Conservation (phyloP, 2,113 vertebrate genomes). For the Drymodes brunneopygia region DNA sequence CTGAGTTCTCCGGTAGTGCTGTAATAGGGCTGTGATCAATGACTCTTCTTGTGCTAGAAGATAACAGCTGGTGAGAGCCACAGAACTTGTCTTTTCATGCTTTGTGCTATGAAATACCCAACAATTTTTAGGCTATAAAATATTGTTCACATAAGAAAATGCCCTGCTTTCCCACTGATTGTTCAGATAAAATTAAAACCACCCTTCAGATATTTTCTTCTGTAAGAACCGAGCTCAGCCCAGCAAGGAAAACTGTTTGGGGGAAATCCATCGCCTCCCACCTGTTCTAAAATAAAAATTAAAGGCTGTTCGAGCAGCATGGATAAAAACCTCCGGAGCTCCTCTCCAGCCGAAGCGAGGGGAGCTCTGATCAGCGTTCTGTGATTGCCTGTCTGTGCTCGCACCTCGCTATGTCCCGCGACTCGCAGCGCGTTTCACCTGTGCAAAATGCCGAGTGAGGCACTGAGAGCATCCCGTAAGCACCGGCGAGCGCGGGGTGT, state of each 20-base stretch:
- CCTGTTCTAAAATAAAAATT: not conserved
- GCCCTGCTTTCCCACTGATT: not conserved
- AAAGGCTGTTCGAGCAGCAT: not conserved
- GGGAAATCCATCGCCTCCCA: not conserved
- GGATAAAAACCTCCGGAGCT: not conserved
- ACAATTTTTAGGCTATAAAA: not conserved
- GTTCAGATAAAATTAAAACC: not conserved
- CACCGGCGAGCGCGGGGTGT: not conserved
- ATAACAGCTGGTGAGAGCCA: not conserved
- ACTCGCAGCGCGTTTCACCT: not conserved
- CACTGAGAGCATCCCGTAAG: not conserved
- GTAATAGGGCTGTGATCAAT: conserved; percentile 21
- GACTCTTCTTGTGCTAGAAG: not conserved
- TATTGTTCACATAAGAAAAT: not conserved
- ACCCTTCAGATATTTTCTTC: not conserved
- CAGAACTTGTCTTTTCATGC: not conserved
- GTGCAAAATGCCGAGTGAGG: rapidly evolving
- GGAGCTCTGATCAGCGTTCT: not conserved
- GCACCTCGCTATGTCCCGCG: rapidly evolving
- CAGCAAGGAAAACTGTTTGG: not conserved
- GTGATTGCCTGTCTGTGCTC: rapidly evolving
- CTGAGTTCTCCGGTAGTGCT: not conserved
- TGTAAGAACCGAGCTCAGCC: not conserved
- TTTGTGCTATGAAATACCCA: not conserved
- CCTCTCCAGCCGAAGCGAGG: not conserved